Percentiles rank a stretch among this genome's conserved stretches.
Conservation (phyloP, 2,113 vertebrate genomes). For the Cyphomyrus plagiostoma region DNA sequence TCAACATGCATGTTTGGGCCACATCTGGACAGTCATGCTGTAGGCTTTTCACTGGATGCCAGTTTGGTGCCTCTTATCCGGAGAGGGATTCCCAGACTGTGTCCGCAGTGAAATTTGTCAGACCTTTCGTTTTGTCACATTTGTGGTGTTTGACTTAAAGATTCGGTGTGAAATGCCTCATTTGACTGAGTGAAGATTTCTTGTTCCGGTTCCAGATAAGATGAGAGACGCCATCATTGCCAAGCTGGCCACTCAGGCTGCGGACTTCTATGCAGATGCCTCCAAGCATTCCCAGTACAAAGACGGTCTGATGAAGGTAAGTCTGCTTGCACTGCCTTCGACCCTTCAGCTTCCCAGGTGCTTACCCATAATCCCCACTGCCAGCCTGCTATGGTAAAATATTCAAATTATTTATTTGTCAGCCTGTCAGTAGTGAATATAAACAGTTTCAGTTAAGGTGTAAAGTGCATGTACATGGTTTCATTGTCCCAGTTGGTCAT, state of each 20-base stretch:
- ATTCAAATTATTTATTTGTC: neutral
- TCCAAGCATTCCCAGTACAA: constrained; percentile 97
- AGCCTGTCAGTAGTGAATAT: neutral
- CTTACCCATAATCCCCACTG: neutral
- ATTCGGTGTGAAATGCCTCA: neutral
- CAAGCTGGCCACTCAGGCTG: constrained; percentile 91
- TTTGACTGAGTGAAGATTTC: neutral
- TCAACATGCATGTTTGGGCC: neutral
- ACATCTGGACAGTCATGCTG: neutral
- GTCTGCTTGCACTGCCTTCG: constrained; percentile 27
- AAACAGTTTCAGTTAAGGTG: neutral
- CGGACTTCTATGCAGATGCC: constrained; percentile 92
- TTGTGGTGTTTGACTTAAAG: neutral
- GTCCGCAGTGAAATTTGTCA: neutral
- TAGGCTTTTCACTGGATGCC: neutral
- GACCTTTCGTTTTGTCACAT: neutral
- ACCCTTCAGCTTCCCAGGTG: neutral
- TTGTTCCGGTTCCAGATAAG: constrained; percentile 65
- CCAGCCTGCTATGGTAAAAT: neutral
- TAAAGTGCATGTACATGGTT: neutral
- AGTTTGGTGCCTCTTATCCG: neutral
- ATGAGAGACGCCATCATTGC: constrained; percentile 96
- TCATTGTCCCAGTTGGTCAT: neutral
- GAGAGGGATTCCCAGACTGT: neutral
- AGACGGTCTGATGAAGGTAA: constrained; percentile 94